Conservation (phyloP, 2,797 vertebrate species). For the Malacoraja senta region DNA sequence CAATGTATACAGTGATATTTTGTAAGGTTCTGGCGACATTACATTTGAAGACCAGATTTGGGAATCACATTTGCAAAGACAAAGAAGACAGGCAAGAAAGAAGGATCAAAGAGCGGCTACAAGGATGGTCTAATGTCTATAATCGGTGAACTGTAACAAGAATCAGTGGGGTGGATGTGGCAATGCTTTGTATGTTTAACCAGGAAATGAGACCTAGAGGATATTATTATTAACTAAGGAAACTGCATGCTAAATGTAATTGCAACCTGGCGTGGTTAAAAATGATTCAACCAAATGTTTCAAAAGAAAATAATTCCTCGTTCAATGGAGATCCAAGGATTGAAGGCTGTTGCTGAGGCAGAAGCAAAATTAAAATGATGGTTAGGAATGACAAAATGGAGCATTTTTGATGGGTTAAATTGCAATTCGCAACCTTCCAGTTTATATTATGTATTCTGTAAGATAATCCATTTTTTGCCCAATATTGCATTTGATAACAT, state of each 20-base stretch:
- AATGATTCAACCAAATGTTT: slow-evolving; percentile 9
- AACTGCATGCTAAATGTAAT: background rate
- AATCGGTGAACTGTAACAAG: slow-evolving; percentile 22
- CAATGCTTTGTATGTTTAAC: background rate
- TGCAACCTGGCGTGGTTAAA: slow-evolving; percentile 27
- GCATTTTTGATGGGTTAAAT: background rate
- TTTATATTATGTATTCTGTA: background rate
- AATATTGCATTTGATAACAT: background rate
- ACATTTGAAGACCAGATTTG: slow-evolving; percentile 3
- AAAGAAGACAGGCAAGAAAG: background rate
- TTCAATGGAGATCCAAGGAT: background rate
- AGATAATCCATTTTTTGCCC: background rate
- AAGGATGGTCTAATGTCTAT: background rate
- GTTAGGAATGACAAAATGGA: background rate
- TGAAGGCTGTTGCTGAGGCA: background rate
- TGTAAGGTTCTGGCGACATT: background rate
- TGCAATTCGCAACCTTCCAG: background rate
- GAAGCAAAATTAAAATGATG: background rate
- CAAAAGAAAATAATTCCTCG: background rate
- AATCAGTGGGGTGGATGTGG: slow-evolving; percentile 34
- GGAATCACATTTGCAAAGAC: background rate
- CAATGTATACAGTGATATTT: background rate
- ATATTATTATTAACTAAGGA: slow-evolving; percentile 33
- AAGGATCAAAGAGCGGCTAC: slow-evolving; percentile 18
- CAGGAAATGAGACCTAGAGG: slow-evolving; percentile 26